Conservation (phyloP, 2,113 vertebrate genomes). For the Clinocottus analis region DNA sequence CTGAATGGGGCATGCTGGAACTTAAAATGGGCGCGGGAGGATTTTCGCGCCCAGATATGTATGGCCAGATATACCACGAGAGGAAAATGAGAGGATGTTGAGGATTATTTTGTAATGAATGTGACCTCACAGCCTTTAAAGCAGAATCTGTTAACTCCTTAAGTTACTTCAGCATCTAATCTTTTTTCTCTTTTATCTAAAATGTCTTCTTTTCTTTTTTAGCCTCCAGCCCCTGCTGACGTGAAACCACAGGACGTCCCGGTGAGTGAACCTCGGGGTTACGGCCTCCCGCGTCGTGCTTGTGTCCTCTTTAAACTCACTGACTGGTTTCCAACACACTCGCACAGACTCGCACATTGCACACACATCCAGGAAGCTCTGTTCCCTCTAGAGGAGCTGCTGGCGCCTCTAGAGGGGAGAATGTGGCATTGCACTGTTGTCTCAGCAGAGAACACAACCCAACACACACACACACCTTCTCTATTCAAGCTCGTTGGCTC, state of each 20-base stretch:
- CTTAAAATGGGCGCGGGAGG: too few species aligned
- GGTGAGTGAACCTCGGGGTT: constrained; percentile 60
- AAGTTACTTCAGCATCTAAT: not conserved
- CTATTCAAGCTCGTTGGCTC: constrained; percentile 19
- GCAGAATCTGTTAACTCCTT: not conserved
- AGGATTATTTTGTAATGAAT: not conserved
- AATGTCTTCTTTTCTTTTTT: constrained; percentile 11
- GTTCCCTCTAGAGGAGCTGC: constrained; percentile 27
- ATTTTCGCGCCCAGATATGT: too few species aligned
- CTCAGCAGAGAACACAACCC: constrained; percentile 37
- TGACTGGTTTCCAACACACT: not conserved
- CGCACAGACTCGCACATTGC: not conserved
- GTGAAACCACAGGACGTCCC: constrained; percentile 66
- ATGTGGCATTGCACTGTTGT: constrained; percentile 68
- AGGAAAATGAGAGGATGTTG: not conserved
- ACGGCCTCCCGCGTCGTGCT: not conserved
- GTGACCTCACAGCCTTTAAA: not conserved
- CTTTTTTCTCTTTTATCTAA: constrained; percentile 1
- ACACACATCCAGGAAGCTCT: constrained; percentile 25
- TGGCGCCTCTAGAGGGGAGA: constrained; percentile 51
- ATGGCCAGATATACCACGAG: not conserved
- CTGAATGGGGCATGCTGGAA: too few species aligned
- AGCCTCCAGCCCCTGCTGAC: constrained; percentile 63
- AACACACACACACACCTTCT: constrained; percentile 45
- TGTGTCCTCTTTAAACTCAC: not conserved